These are phyloP conservation scores for Eleginops maclovinus DNA, from an alignment of 2,113 vertebrate species.

Conservation along the genomic window DNA sequence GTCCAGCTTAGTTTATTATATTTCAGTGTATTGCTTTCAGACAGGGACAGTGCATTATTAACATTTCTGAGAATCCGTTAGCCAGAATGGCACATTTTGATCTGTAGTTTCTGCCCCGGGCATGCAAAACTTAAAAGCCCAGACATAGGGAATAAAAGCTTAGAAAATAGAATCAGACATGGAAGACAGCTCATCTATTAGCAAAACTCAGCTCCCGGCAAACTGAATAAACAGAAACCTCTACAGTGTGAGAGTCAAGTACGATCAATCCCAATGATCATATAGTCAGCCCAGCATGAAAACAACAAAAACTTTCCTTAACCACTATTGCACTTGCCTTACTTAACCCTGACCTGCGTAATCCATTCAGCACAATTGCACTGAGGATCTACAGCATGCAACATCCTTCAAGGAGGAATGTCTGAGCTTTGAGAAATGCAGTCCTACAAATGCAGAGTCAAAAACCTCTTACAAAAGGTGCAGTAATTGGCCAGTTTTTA, in stretches of 20 bases:
- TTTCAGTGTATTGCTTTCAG: no score
- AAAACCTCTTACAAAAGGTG: constrained; percentile 5
- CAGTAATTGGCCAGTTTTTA: constrained; percentile 12
- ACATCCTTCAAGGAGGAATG: neutral
- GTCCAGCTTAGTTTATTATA: no score
- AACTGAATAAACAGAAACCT: constrained; percentile 9
- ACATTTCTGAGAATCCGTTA: no score
- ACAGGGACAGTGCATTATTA: no score
- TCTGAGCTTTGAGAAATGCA: constrained; percentile 8
- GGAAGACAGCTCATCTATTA: no score
- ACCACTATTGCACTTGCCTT: neutral
- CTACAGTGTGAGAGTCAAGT: neutral
- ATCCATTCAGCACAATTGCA: constrained; percentile 2
- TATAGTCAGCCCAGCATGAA: neutral
- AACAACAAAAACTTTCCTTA: neutral
- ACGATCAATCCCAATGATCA: constrained; percentile 8
- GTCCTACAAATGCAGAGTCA: constrained; percentile 10
- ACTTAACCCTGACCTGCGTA: neutral
- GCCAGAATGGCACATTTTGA: no score
- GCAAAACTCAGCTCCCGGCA: neutral
- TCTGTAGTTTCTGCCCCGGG: no score
- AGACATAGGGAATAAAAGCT: no score
- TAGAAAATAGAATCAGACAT: no score
- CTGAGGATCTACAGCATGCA: neutral
- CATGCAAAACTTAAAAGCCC: no score